A percentile compares a stretch with the other conserved stretches of the same genome.
phyloP scores from a whole-genome alignment of 1,140 invertebrate genomes.

The Drosophila pallidifrons region DNA sequence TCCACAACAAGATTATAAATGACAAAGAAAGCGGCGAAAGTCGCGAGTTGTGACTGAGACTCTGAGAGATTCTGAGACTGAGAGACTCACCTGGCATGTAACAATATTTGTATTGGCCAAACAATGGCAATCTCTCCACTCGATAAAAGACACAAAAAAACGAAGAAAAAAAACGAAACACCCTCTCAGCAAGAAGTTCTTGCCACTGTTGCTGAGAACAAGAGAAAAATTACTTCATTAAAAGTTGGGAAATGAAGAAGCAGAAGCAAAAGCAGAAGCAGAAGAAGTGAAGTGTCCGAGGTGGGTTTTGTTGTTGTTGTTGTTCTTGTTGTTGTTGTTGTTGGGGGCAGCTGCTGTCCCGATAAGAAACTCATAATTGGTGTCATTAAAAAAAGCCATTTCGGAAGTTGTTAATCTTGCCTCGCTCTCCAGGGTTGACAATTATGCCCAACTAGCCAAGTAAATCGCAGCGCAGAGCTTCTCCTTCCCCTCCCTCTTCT shows the following conservation, averaged over 20 bases:
- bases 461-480: slow-evolving; percentile 22
- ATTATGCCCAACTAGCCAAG: slow-evolving; percentile 72
- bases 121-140: slow-evolving; percentile 22
- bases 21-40: slow-evolving; percentile 70
- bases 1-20: slow-evolving; percentile 57
- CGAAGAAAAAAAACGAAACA: background rate
- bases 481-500: too few species aligned
- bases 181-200: background rate
- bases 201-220: slow-evolving; percentile 20
- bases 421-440: slow-evolving; percentile 42
- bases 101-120: slow-evolving; percentile 55
- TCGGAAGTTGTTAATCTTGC: slow-evolving; percentile 81
- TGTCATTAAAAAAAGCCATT: slow-evolving; percentile 82
- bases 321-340: background rate
- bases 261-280: slow-evolving; percentile 59
- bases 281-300: slow-evolving; percentile 58
- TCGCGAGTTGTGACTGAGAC: slow-evolving; percentile 10
- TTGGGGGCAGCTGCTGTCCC: slow-evolving; percentile 58
- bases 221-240: slow-evolving; percentile 78
- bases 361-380: slow-evolving; percentile 83
- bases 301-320: background rate
- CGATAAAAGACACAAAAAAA: too few species aligned
- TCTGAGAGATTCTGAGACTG: slow-evolving; percentile 1
- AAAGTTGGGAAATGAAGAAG: slow-evolving; percentile 67
- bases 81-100: slow-evolving; percentile 56